These are phyloP conservation scores for Lepeophtheirus salmonis DNA, from an alignment of 1,140 invertebrate genomes.

Conservation along the genomic window DNA sequence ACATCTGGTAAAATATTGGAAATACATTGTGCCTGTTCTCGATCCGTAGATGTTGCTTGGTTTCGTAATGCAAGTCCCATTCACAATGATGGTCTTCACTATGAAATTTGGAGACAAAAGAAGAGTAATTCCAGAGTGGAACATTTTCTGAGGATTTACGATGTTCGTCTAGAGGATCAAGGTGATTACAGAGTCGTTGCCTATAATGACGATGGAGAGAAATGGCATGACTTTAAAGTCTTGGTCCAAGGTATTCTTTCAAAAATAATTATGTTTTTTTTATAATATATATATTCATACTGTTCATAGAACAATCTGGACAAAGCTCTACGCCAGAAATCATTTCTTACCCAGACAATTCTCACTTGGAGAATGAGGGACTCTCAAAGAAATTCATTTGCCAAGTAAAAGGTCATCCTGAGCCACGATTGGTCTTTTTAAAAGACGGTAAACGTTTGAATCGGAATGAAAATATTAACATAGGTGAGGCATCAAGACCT, in stretches of 20 bases:
- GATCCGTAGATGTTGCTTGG: constrained; percentile 18
- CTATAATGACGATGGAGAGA: constrained; percentile 6
- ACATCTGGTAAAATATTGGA: not conserved
- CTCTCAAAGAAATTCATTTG: constrained; percentile 20
- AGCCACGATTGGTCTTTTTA: constrained; percentile 22
- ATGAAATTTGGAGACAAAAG: constrained; percentile 2
- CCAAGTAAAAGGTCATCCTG: constrained; percentile 23
- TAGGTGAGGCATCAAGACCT: too few species aligned
- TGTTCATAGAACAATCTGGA: not conserved
- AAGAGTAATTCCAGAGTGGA: not conserved
- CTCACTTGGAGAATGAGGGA: constrained; percentile 16
- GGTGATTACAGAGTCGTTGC: constrained; percentile 6
- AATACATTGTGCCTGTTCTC: not conserved
- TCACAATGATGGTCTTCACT: not conserved
- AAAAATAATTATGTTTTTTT: too few species aligned
- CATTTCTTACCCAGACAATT: not conserved
- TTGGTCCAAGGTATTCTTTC: not conserved
- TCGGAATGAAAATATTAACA: constrained; percentile 19
- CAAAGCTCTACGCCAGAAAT: not conserved
- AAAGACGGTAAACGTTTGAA: constrained; percentile 18
- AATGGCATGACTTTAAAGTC: constrained; percentile 17
- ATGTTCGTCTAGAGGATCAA: not conserved
- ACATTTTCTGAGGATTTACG: constrained; percentile 9
- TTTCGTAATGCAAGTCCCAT: constrained; percentile 12
- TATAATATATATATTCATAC: too few species aligned